These are phyloP conservation scores for Sinohyriopsis cumingii DNA, from an alignment of 2,888 invertebrate species.

Conservation along the genomic window DNA sequence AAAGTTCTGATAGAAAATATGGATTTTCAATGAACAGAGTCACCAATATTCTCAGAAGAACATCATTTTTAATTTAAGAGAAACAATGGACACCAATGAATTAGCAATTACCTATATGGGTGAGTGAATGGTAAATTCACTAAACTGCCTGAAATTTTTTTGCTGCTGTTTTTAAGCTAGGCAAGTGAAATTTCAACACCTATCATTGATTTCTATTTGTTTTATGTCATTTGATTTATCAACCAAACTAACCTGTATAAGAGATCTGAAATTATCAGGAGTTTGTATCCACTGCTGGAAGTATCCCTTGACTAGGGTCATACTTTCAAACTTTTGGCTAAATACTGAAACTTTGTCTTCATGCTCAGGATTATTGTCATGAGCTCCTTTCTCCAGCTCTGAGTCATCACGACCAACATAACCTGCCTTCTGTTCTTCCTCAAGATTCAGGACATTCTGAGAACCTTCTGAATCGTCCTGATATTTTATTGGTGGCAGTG, in stretches of 20 bases:
- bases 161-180: too few relatives aligned
- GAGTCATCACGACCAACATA: constrained; percentile 16
- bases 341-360: constrained; percentile 40
- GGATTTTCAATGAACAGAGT: too few relatives aligned
- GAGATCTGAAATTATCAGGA: constrained; percentile 56
- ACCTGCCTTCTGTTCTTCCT: constrained; percentile 37
- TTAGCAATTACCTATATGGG: too few relatives aligned
- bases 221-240: too few relatives aligned
- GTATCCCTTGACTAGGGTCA: constrained; percentile 61
- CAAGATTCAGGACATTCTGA: constrained; percentile 45
- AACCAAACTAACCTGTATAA: constrained; percentile 32
- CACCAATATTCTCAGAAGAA: too few relatives aligned
- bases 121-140: too few relatives aligned
- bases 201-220: too few relatives aligned
- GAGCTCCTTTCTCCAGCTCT: constrained; percentile 31
- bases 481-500: constrained; percentile 52
- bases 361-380: constrained; percentile 28
- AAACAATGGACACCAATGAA: too few relatives aligned
- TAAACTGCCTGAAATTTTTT: too few relatives aligned
- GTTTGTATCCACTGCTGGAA: constrained; percentile 62
- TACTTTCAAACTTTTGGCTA: constrained; percentile 41
- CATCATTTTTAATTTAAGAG: too few relatives aligned
- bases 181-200: too few relatives aligned
- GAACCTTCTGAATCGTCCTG: constrained; percentile 3
- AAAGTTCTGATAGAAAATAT: too few relatives aligned